phyloP scores from a whole-genome alignment of 2,888 invertebrate species.

The Ptychoptera contaminata region DNA sequence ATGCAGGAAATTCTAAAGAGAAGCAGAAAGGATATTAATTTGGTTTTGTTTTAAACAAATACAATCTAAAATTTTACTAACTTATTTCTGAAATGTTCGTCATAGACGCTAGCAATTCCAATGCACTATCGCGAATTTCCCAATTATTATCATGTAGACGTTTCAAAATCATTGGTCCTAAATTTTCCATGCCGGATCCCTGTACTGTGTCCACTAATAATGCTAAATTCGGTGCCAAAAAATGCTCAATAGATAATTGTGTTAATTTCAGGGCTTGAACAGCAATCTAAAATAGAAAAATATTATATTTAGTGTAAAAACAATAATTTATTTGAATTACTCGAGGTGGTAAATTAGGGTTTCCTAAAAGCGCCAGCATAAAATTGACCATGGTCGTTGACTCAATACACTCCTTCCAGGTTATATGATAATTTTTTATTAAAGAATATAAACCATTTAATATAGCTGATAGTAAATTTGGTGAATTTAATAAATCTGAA shows the following conservation, averaged over 20 bases:
- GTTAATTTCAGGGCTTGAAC: constrained; percentile 55
- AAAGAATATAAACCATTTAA: constrained; percentile 47
- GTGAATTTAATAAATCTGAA: constrained; percentile 31
- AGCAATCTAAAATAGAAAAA: constrained; percentile 38
- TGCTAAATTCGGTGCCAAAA: constrained; percentile 61
- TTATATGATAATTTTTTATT: constrained; percentile 51
- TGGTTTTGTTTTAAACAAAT: not conserved
- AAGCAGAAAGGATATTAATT: not conserved
- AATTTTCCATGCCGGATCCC: constrained; percentile 44
- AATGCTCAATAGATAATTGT: constrained; percentile 53
- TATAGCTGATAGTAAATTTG: constrained; percentile 43
- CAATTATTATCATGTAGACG: constrained; percentile 57
- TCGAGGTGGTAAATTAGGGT: constrained; percentile 34
- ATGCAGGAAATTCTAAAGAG: constrained; percentile 55
- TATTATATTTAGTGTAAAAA: constrained; percentile 1
- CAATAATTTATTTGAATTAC: constrained; percentile 22
- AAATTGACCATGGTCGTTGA: constrained; percentile 46
- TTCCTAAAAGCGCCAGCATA: constrained; percentile 36
- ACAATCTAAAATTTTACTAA: constrained; percentile 29
- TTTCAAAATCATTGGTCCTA: constrained; percentile 49
- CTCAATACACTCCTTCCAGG: constrained; percentile 66
- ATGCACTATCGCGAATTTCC: constrained; percentile 64
- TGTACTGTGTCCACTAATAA: constrained; percentile 49
- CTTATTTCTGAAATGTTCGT: constrained; percentile 53
- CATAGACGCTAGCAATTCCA: constrained; percentile 56